Evolutionary conservation across 2,113 vertebrate genomes (phyloP).

Genomic region (Cichladusa arquata): DNA sequence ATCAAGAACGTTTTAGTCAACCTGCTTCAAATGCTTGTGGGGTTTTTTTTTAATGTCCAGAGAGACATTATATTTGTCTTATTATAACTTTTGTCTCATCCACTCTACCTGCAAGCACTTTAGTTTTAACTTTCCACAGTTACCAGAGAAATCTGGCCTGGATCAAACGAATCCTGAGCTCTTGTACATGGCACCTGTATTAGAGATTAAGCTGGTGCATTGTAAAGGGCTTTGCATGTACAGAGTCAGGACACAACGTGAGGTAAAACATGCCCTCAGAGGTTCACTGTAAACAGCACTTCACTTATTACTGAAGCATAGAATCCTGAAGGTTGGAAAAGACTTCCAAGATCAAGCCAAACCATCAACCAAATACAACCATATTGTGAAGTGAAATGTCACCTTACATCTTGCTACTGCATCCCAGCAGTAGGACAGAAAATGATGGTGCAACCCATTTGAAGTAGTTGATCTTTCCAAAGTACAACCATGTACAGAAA

Average conservation of each 20-base stretch:
- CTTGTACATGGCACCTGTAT: not conserved
- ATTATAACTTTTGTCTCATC: not conserved
- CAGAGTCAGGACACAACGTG: not conserved
- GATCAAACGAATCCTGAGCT: not conserved
- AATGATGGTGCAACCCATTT: not conserved
- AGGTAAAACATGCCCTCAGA: not conserved
- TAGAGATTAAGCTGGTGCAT: not conserved
- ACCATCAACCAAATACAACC: accelerated
- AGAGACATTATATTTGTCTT: not conserved
- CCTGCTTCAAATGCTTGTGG: not conserved
- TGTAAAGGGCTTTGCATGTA: not conserved
- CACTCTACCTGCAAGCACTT: not conserved
- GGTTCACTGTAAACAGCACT: not conserved
- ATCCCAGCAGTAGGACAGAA: not conserved
- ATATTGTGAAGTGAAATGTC: accelerated
- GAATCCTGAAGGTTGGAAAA: not conserved
- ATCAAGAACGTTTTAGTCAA: not conserved
- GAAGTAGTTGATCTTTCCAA: not conserved
- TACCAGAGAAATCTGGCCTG: not conserved
- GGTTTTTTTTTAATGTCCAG: accelerated
- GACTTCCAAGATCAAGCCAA: not conserved
- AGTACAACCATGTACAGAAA: not conserved
- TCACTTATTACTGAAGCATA: not conserved
- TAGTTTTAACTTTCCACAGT: not conserved
- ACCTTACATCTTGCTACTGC: not conserved